Evolutionary conservation across 2,888 invertebrate genomes (phyloP).

Genomic region (Lordiphosa fenestrarum): DNA sequence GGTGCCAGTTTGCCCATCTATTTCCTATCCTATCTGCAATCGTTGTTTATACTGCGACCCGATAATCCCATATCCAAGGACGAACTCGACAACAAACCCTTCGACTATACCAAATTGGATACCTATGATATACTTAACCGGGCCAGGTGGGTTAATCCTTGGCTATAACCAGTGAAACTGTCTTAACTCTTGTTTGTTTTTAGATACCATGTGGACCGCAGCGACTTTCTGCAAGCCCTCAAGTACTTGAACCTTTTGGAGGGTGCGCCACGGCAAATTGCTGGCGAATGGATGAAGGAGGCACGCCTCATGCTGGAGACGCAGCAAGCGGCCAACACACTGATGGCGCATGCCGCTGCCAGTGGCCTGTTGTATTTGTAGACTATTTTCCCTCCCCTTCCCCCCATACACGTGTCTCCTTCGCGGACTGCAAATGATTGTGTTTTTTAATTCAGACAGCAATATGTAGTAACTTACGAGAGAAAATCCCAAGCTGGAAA

Average conservation of each 20-base stretch:
- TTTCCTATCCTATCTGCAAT: constrained; percentile 93
- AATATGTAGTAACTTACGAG: constrained; percentile 30
- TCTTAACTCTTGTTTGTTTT: not conserved
- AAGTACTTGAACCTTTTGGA: constrained; percentile 92
- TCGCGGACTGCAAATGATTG: constrained; percentile 10
- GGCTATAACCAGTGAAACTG: not conserved
- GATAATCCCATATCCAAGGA: constrained; percentile 86
- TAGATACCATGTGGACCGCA: constrained; percentile 92
- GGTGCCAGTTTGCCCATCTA: constrained; percentile 93
- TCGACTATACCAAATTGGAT: constrained; percentile 87
- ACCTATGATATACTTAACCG: constrained; percentile 94
- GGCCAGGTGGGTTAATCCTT: constrained; percentile 84
- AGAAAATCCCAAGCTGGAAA: constrained; percentile 13
- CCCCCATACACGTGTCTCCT: constrained; percentile 9
- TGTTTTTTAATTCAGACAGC: constrained; percentile 21
- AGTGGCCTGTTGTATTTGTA: constrained; percentile 81
- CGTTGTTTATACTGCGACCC: constrained; percentile 88
- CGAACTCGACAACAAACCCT: constrained; percentile 87
- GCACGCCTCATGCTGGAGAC: constrained; percentile 92
- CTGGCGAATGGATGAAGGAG: constrained; percentile 93
- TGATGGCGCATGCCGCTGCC: constrained; percentile 94
- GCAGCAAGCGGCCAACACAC: constrained; percentile 92
- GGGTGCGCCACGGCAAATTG: constrained; percentile 93
- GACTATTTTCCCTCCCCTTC: constrained; percentile 45
- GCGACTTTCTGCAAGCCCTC: constrained; percentile 92